These are phyloP conservation scores for Meganola albula DNA, from an alignment of 2,888 invertebrate species.

Conservation along the genomic window DNA sequence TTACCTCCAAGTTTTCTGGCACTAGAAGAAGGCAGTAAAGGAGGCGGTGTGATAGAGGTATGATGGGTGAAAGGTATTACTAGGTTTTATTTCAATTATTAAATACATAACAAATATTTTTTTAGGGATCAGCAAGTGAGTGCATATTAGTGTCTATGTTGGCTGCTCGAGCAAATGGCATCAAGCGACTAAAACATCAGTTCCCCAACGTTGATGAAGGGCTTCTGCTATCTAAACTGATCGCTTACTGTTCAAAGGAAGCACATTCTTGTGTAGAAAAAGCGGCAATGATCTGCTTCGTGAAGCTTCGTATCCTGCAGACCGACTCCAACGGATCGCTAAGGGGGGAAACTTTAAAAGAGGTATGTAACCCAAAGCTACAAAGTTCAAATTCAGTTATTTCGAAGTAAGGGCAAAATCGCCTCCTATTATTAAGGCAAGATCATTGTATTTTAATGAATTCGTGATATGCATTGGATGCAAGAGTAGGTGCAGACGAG, in stretches of 20 bases:
- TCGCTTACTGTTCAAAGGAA: slow-evolving; percentile 94
- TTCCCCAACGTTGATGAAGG: slow-evolving; percentile 94
- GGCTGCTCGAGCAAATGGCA: slow-evolving; percentile 93
- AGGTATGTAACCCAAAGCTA: slow-evolving; percentile 82
- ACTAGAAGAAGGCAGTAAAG: slow-evolving; percentile 88
- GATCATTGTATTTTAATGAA: no score
- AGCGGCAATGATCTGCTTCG: slow-evolving; percentile 95
- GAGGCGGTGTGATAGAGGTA: slow-evolving; percentile 97
- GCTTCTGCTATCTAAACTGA: slow-evolving; percentile 91
- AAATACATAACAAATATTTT: neutral
- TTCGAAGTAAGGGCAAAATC: no score
- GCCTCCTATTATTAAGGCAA: no score
- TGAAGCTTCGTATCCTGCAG: slow-evolving; percentile 91
- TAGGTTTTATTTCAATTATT: neutral
- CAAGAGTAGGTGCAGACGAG: slow-evolving; percentile 42
- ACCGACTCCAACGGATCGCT: slow-evolving; percentile 90
- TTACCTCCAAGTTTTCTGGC: slow-evolving; percentile 93
- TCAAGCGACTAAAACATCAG: slow-evolving; percentile 89
- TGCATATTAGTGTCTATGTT: slow-evolving; percentile 94
- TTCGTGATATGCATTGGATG: slow-evolving; percentile 11
- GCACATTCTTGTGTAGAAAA: slow-evolving; percentile 96
- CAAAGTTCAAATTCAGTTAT: no score
- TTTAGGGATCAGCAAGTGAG: slow-evolving; percentile 96
- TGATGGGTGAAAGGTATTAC: slow-evolving; percentile 12
- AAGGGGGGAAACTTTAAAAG: slow-evolving; percentile 86